Conservation (phyloP, 2,888 invertebrate species). For the Andrena camellia region DNA sequence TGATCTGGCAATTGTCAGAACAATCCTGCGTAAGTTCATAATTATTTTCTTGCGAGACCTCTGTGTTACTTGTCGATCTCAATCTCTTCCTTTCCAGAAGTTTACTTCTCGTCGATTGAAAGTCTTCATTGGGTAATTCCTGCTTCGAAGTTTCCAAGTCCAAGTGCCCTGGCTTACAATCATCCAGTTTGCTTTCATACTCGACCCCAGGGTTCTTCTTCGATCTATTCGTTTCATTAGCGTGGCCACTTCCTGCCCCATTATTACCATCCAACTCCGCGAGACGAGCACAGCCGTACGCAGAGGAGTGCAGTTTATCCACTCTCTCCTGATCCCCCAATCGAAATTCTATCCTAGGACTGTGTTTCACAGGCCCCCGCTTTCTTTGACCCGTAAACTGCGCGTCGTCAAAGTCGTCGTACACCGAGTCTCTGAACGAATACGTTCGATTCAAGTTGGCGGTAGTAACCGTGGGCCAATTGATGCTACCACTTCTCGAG, state of each 20-base stretch:
- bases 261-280: neutral
- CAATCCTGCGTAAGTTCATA: neutral
- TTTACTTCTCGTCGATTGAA: neutral
- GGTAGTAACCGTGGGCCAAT: conserved; percentile 13
- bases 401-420: neutral
- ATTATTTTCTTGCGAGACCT: neutral
- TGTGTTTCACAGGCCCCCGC: conserved; percentile 56
- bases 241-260: neutral
- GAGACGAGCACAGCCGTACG: neutral
- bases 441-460: conserved; percentile 60
- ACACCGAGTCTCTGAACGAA: conserved; percentile 49
- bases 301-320: neutral
- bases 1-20: neutral
- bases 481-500: neutral
- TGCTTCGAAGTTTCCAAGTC: no score
- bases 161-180: neutral
- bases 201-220: neutral
- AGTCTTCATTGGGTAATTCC: neutral
- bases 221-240: neutral
- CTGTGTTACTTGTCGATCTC: neutral
- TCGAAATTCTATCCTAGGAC: conserved; percentile 60
- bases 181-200: neutral
- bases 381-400: neutral
- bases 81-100: conserved; percentile 8
- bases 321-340: conserved; percentile 22